Base-by-base conservation (phyloP, 1,140 invertebrate species). In the Nasonia longicornis region DNA sequence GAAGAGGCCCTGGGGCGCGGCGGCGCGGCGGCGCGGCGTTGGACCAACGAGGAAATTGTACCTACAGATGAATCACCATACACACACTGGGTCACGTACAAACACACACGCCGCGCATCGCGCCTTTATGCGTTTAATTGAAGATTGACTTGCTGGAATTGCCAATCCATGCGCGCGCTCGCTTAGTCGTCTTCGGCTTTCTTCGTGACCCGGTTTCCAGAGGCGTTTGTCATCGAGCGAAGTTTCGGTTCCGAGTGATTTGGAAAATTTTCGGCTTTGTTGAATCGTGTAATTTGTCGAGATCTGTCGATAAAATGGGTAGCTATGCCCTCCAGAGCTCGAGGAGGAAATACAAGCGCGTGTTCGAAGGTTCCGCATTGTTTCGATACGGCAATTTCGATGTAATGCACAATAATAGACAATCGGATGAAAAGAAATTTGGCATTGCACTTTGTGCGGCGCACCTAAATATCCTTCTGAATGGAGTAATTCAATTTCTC, bases 11-110 rank as follows among this genome's bases (percentile, higher is more conserved):
- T 20, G n/a, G 31, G 48, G 48, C 67, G 26, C 29, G 75, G n/a
- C 22, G 64, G 48, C 67, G 26, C 29, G 75, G n/a, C 22, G 64
- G 0, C 74, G 14, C 52, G 52, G 52, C 20, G 52, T 20, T 58
- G 69, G 69, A 16, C 35, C 69, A 71, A 71, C 69, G 69, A 77
- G 64, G 26, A 79, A 79, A 73, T 67, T 45, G 29, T 20, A n/a
- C 3, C 38, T 35, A 35, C 38, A 14, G 12, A 20, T 35, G 58
- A 80, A 80, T 73, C 58, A 74, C 66, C 16, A 16, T 52, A n/a
- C 2, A 58, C 14, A 16, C 20, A 2, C 64, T 12, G 52, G 20
- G 29, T 64, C 31, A 20, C 67, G 69, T 29, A 66, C 63, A 35
- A 12, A 35, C 31, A 16, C n/a, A 66, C 64, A 2, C 14, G 20